phyloP scores from a whole-genome alignment of 2,888 invertebrate species.

The Taphrorychus bicolor region DNA sequence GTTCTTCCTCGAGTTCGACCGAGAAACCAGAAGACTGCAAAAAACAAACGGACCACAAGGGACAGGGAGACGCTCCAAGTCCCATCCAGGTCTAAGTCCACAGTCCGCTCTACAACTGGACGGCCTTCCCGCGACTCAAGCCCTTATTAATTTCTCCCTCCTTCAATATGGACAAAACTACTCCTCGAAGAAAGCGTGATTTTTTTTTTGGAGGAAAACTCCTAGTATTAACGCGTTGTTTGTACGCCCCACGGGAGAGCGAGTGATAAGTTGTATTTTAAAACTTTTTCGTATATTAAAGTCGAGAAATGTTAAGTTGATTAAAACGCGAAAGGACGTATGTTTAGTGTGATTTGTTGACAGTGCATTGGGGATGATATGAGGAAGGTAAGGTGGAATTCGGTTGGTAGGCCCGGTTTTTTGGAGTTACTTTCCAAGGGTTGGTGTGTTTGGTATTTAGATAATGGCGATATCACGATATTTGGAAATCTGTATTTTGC shows the following conservation, averaged over 20 bases:
- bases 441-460: too few species aligned
- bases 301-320: background rate
- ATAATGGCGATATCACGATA: too few species aligned
- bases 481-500: too few species aligned
- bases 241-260: background rate
- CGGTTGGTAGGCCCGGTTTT: background rate
- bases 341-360: conserved; percentile 8
- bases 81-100: conserved; percentile 20
- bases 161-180: background rate
- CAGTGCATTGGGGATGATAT: background rate
- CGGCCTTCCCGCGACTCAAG: too few species aligned
- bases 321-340: conserved; percentile 1
- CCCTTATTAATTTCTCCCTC: too few species aligned
- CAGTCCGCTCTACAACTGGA: background rate
- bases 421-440: too few species aligned
- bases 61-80: conserved; percentile 57
- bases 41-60: conserved; percentile 54
- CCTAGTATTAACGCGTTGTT: background rate
- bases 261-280: background rate
- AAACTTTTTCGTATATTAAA: background rate
- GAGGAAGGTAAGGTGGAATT: background rate
- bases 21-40: conserved; percentile 52
- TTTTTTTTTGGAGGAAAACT: background rate
- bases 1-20: conserved; percentile 20
- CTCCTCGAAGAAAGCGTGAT: too few species aligned